phyloP scores from a whole-genome alignment of 2,888 invertebrate genomes.

The Alitta virens region DNA sequence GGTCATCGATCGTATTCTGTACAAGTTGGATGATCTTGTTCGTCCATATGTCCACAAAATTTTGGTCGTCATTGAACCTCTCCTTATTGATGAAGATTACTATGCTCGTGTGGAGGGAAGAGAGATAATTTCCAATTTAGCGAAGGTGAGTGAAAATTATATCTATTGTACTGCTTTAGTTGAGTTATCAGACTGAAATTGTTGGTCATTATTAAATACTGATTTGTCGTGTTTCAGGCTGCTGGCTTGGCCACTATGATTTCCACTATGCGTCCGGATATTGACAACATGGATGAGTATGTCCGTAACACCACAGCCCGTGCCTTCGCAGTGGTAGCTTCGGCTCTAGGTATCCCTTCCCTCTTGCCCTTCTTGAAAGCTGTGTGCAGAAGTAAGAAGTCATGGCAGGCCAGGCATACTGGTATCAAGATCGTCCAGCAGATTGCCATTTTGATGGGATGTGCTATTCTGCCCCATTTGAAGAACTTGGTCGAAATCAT shows the following conservation, averaged over 20 bases:
- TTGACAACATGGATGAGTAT: slow-evolving; percentile 99
- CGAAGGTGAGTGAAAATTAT: slow-evolving; percentile 65
- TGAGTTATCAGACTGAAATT: no score
- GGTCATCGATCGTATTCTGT: slow-evolving; percentile 90
- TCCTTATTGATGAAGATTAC: slow-evolving; percentile 98
- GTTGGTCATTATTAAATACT: not conserved
- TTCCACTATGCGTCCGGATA: slow-evolving; percentile 99
- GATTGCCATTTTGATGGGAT: slow-evolving; percentile 99
- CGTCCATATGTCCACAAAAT: slow-evolving; percentile 99
- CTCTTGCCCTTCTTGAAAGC: slow-evolving; percentile 94
- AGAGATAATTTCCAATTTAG: slow-evolving; percentile 98
- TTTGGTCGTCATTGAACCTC: slow-evolving; percentile 96
- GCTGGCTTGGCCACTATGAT: slow-evolving; percentile 99
- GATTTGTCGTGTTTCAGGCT: slow-evolving; percentile 61
- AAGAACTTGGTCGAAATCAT: slow-evolving; percentile 98
- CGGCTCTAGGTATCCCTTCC: slow-evolving; percentile 96
- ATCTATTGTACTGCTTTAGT: no score
- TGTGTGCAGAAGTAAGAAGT: slow-evolving; percentile 98
- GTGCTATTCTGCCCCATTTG: slow-evolving; percentile 96
- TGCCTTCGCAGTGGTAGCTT: slow-evolving; percentile 99
- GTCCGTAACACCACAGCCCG: slow-evolving; percentile 98
- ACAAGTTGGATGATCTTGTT: slow-evolving; percentile 97
- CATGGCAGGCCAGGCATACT: slow-evolving; percentile 97
- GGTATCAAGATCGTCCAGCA: slow-evolving; percentile 99
- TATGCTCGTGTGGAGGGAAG: slow-evolving; percentile 99